Evolutionary conservation across 53 echinoderm and acorn worm genomes (phyloP).

Genomic region (Antedon mediterranea): DNA sequence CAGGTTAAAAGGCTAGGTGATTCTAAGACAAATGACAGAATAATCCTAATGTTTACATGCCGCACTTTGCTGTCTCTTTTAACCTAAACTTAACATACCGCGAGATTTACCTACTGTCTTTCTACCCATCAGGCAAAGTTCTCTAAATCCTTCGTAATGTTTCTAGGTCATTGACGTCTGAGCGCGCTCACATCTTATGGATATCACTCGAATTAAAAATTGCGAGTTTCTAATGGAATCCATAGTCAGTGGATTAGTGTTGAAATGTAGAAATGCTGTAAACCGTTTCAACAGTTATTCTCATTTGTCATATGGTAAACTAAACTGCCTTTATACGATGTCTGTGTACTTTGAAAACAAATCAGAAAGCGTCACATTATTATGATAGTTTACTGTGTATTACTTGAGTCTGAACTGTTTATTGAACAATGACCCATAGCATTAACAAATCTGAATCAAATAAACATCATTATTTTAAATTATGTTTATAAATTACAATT

Average conservation of each 20-base stretch:
- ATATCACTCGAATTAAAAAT: background rate
- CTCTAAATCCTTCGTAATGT: background rate
- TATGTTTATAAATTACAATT: too few relatives aligned
- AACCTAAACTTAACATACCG: background rate
- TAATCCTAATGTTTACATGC: background rate
- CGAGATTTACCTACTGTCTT: background rate
- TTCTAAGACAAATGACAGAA: background rate
- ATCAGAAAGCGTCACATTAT: background rate
- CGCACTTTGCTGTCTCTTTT: background rate
- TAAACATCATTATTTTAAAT: too few relatives aligned
- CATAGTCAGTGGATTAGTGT: background rate
- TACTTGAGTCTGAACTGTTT: too few relatives aligned
- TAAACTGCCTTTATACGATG: background rate
- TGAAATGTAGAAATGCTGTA: background rate
- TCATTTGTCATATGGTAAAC: background rate
- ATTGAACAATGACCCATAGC: too few relatives aligned
- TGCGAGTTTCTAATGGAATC: background rate
- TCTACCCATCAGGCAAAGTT: background rate
- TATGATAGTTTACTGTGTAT: too few relatives aligned
- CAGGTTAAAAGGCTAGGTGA: too few relatives aligned
- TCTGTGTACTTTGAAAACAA: background rate
- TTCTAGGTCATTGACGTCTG: background rate
- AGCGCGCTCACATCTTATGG: background rate
- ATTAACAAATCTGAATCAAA: too few relatives aligned
- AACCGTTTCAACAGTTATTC: background rate